Evolutionary conservation across 2,888 invertebrate species (phyloP).

Genomic region (Drosophila gaucha): DNA sequence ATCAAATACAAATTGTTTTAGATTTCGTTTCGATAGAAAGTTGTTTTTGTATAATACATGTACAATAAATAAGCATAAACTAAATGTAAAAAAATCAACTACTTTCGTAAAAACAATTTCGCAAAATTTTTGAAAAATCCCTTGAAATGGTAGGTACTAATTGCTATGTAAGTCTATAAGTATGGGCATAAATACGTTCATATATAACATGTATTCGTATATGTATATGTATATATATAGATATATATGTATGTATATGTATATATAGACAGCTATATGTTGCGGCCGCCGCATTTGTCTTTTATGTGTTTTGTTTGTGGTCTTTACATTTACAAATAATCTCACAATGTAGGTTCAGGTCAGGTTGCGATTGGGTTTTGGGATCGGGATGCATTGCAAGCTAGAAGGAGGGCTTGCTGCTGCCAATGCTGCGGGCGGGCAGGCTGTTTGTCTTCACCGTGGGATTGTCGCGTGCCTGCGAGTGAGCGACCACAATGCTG

Average conservation of each 20-base stretch:
- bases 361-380: slow-evolving; percentile 1
- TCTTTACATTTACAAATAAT: slow-evolving; percentile 79
- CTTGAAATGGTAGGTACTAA: slow-evolving; percentile 67
- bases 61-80: slow-evolving; percentile 77
- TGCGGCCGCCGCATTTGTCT: slow-evolving; percentile 56
- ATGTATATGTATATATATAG: slow-evolving; percentile 13
- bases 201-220: slow-evolving; percentile 34
- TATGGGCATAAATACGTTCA: slow-evolving; percentile 42
- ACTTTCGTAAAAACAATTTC: slow-evolving; percentile 68
- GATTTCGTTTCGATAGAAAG: slow-evolving; percentile 61
- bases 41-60: slow-evolving; percentile 73
- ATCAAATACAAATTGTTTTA: slow-evolving; percentile 8
- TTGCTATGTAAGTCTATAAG: slow-evolving; percentile 66
- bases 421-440: slow-evolving; percentile 84
- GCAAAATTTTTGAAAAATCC: slow-evolving; percentile 76
- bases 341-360: slow-evolving; percentile 69
- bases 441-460: slow-evolving; percentile 85
- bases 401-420: slow-evolving; percentile 83
- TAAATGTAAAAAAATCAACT: slow-evolving; percentile 70
- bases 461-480: slow-evolving; percentile 85
- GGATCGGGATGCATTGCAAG: slow-evolving; percentile 24
- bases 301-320: slow-evolving; percentile 44
- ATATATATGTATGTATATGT: slow-evolving; percentile 30
- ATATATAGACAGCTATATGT: slow-evolving; percentile 47
- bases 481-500: slow-evolving; percentile 95